Evolutionary conservation across 2,113 vertebrate genomes (phyloP).

Genomic region (Cygnus buccinator): DNA sequence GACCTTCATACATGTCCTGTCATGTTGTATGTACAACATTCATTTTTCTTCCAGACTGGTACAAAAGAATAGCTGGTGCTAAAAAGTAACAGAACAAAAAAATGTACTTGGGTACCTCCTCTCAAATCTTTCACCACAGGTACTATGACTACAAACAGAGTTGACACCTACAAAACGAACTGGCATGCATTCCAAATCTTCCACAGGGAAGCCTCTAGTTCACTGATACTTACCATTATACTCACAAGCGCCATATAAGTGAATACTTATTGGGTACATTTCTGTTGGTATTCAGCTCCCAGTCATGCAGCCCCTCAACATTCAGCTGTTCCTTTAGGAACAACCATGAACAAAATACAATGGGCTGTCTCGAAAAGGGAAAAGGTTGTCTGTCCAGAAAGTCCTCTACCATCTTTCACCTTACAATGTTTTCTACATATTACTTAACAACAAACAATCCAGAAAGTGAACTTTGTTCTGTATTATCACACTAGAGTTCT

Average conservation of each 20-base stretch:
- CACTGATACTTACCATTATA: neutral
- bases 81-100: neutral
- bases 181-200: neutral
- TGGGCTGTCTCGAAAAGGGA: neutral
- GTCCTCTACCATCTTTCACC: neutral
- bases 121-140: neutral
- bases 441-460: neutral
- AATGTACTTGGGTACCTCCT: neutral
- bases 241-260: neutral
- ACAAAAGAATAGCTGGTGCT: neutral
- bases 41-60: neutral
- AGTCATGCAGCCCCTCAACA: neutral
- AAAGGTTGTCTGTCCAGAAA: neutral
- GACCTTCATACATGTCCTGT: neutral
- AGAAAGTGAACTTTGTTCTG: conserved; percentile 11
- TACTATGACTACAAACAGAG: neutral
- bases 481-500: neutral
- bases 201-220: neutral
- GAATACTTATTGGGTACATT: neutral
- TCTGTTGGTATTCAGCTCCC: neutral
- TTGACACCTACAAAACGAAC: neutral
- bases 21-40: neutral
- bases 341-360: neutral
- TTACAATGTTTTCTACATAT: neutral
- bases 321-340: neutral